phyloP scores from a whole-genome alignment of 2,113 vertebrate species.

The Lagopus muta region DNA sequence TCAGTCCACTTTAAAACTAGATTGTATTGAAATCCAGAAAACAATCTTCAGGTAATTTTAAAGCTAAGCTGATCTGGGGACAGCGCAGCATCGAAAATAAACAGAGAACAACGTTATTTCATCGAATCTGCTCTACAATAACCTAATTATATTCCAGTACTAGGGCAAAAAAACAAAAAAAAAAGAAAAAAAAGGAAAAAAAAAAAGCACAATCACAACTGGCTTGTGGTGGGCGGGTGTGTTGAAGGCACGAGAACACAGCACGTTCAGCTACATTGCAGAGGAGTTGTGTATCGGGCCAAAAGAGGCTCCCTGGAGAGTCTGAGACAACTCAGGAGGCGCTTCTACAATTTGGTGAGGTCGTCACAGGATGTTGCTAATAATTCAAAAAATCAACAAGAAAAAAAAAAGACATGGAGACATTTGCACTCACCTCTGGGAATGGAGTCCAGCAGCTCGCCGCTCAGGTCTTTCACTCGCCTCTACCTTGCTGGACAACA shows the following conservation, averaged over 20 bases:
- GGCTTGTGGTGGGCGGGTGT: slow-evolving; percentile 64
- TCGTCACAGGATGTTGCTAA: slow-evolving; percentile 63
- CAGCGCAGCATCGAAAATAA: slow-evolving; percentile 45
- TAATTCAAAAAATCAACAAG: slow-evolving; percentile 29
- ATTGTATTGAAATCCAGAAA: slow-evolving; percentile 52
- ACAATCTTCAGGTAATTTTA: slow-evolving; percentile 60
- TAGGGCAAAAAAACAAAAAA: neutral
- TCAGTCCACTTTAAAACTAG: slow-evolving; percentile 68
- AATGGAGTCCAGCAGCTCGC: slow-evolving; percentile 28
- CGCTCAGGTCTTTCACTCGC: neutral
- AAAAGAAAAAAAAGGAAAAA: neutral
- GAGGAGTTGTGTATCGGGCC: slow-evolving; percentile 62
- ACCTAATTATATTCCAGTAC: slow-evolving; percentile 69
- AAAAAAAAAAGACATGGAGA: slow-evolving; percentile 24
- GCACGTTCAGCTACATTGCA: slow-evolving; percentile 68
- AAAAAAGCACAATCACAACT: slow-evolving; percentile 50
- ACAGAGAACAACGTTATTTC: slow-evolving; percentile 43
- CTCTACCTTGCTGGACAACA: neutral
- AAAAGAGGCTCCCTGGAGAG: slow-evolving; percentile 68
- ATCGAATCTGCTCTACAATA: slow-evolving; percentile 61
- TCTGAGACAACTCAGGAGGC: slow-evolving; percentile 61
- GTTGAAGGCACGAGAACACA: slow-evolving; percentile 73
- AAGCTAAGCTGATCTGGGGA: slow-evolving; percentile 63
- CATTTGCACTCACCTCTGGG: slow-evolving; percentile 42
- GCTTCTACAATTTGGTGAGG: slow-evolving; percentile 65